Conservation (phyloP, 1,140 invertebrate species). For the Halesus radiatus region DNA sequence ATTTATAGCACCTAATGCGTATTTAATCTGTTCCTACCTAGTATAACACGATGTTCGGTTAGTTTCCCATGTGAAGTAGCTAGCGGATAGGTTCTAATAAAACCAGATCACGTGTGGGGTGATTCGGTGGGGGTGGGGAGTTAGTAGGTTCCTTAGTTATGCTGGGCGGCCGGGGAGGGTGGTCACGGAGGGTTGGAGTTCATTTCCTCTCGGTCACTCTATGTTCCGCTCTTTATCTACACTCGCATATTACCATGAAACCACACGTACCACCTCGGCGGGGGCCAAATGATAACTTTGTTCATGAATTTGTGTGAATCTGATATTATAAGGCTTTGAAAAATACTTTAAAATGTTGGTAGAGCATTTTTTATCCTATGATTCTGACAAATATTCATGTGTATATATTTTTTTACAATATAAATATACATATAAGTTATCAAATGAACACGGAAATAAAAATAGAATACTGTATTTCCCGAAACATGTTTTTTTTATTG, state of each 20-base stretch:
- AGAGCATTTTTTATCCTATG: no score
- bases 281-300: neutral
- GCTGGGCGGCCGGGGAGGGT: neutral
- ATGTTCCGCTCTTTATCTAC: neutral
- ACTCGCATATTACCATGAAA: neutral
- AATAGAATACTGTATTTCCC: no score
- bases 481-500: no score
- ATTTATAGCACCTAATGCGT: no score
- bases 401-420: no score
- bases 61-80: neutral
- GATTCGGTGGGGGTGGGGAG: neutral
- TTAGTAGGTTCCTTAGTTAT: neutral
- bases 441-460: no score
- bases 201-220: slow-evolving; percentile 56
- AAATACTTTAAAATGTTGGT: no score
- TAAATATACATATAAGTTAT: no score
- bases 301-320: neutral
- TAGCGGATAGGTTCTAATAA: neutral
- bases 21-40: neutral
- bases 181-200: slow-evolving; percentile 42
- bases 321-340: neutral
- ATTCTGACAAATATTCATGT: no score
- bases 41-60: neutral
- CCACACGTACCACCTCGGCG: neutral
- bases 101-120: neutral